These are phyloP conservation scores for Clamator glandarius DNA, from an alignment of 2,797 vertebrate species.

Conservation along the genomic window DNA sequence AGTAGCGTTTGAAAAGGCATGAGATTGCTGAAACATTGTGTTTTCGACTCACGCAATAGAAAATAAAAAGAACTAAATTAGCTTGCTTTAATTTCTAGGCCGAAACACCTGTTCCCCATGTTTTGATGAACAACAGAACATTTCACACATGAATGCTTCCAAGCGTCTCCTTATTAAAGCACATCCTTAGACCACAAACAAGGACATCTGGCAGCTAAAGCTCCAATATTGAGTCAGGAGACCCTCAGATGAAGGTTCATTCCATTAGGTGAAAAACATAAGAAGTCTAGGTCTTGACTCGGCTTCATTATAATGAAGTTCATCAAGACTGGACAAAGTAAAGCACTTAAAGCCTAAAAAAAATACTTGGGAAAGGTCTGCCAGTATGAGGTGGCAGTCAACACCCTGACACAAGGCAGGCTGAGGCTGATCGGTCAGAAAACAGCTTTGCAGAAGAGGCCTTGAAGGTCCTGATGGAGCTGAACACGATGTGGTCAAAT, in stretches of 20 bases:
- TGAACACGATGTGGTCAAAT: neutral
- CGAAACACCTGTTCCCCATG: neutral
- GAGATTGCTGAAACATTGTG: neutral
- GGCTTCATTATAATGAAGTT: neutral
- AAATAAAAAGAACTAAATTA: neutral
- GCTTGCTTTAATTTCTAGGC: neutral
- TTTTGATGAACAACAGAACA: neutral
- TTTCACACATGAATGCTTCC: neutral
- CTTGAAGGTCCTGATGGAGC: neutral
- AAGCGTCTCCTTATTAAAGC: neutral
- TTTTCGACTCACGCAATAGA: neutral
- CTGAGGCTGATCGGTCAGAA: neutral
- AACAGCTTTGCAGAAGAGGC: neutral
- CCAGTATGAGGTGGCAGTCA: neutral
- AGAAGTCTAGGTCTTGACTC: neutral
- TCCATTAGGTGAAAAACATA: neutral
- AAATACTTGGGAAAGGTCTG: neutral
- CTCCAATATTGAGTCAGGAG: fast-evolving
- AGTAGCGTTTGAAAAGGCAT: neutral
- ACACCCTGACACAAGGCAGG: too few species aligned
- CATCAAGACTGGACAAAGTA: neutral
- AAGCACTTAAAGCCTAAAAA: neutral
- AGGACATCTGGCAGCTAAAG: neutral
- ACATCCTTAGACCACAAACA: neutral
- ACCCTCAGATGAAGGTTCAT: fast-evolving